Base-by-base conservation (phyloP, 2,888 invertebrate species). In the Perithous albicinctus region DNA sequence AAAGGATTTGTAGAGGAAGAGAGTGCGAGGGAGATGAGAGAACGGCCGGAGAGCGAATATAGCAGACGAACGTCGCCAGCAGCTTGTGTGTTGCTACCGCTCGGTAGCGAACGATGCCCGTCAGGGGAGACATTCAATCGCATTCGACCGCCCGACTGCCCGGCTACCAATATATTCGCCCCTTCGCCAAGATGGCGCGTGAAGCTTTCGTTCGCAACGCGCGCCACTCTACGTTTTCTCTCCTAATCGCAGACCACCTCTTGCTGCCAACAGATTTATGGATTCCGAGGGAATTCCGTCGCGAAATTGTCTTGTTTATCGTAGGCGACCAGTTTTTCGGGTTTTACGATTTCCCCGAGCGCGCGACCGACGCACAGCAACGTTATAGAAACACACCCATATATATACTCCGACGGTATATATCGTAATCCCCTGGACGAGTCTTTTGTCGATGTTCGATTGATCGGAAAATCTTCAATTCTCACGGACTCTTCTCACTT, bases 121-220 rank as follows among this genome's bases (percentile, higher is more conserved):
- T 90, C 92, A 88, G 88, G 92, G 92, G 92, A 92, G 91, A 92
- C 92, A 92, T 92, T 92, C 90, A 91, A 90, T 91, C 90, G 91
- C 69, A 69, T 90, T 90, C 89, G 90, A 89, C 86, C 89, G 87
- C 89, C 89, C 88, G 78, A 59, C 59, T 69, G 61, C 20, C 69
- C 41, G 29, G 77, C 64, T 69, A 82, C 69, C 54, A 74, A 70
- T 75, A 78, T 23, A 82, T 82, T n/a, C 82, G 82, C 66, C 59
- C 59, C 32, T 70, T 70, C 78, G 69, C 59, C 56, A 85, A 83
- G 84, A 85, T 84, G 83, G 83, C 85, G 82, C 59, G n/a, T n/a
- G 51, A 29, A 32, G 29, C 69, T 38, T 38, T 41, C 38, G 69
- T 41, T 59, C 56, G 26, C 18, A 29, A 15, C 38, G 18, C 46